A percentile compares a stretch with the other conserved stretches of the same genome.
Conservation (phyloP, 2,113 vertebrate genomes). For the Siniperca knerii region DNA sequence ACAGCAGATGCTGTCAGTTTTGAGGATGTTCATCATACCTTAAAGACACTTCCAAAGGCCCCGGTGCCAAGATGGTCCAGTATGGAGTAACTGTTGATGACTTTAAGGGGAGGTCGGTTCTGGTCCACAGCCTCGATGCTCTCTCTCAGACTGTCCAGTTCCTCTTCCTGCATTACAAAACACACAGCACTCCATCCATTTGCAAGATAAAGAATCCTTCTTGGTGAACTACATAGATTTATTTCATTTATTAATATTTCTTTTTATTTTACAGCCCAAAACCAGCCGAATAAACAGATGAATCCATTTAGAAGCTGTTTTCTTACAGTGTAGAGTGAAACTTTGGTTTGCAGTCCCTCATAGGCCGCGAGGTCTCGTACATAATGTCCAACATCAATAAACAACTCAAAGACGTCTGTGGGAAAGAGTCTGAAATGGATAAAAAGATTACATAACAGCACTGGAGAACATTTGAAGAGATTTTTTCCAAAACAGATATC, state of each 20-base stretch:
- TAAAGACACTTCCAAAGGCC: constrained; percentile 92
- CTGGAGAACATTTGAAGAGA: neutral
- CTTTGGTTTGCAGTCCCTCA: constrained; percentile 86
- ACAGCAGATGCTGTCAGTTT: neutral
- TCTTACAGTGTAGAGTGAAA: constrained; percentile 88
- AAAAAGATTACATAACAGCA: constrained; percentile 41
- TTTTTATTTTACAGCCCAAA: constrained; percentile 1
- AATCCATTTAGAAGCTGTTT: constrained; percentile 18
- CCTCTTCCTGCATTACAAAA: constrained; percentile 82
- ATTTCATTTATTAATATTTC: neutral
- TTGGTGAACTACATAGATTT: neutral
- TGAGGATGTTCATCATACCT: constrained; percentile 76
- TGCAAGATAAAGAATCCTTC: neutral
- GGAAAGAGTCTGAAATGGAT: constrained; percentile 86
- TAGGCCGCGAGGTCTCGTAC: constrained; percentile 89
- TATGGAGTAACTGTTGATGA: constrained; percentile 89
- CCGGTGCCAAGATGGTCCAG: constrained; percentile 92
- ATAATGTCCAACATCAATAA: constrained; percentile 94
- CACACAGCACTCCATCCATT: neutral
- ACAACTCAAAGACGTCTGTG: constrained; percentile 91
- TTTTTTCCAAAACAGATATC: constrained; percentile 12
- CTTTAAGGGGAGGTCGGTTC: constrained; percentile 88
- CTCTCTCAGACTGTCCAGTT: constrained; percentile 87
- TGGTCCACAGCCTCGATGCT: constrained; percentile 89
- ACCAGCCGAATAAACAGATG: constrained; percentile 9